These are phyloP conservation scores for Buceros bicornis DNA, from an alignment of 2,797 vertebrate genomes.

Conservation along the genomic window DNA sequence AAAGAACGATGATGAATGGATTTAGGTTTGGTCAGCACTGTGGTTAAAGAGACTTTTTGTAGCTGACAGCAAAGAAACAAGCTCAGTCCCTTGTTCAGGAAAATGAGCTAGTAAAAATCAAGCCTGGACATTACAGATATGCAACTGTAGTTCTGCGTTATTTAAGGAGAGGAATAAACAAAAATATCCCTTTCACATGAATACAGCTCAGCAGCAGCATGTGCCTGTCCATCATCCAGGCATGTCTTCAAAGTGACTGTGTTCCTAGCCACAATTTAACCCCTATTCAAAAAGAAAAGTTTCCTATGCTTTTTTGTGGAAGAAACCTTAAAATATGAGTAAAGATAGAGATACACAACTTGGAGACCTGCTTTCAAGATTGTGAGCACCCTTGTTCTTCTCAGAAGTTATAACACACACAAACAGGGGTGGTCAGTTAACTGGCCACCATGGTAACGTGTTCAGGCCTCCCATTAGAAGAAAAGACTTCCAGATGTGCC, in stretches of 20 bases:
- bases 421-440: background rate
- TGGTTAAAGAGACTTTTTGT: slow-evolving; percentile 33
- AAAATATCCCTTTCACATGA: background rate
- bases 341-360: background rate
- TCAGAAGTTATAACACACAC: background rate
- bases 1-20: slow-evolving; percentile 53
- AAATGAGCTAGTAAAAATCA: slow-evolving; percentile 19
- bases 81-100: background rate
- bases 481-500: background rate
- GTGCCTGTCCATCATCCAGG: background rate
- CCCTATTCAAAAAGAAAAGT: background rate
- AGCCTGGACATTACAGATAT: background rate
- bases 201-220: background rate
- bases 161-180: slow-evolving; percentile 26
- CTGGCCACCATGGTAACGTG: background rate
- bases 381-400: background rate
- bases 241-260: background rate
- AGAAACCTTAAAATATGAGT: background rate
- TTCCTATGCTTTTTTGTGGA: background rate
- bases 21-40: slow-evolving; percentile 56
- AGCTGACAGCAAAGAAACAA: slow-evolving; percentile 57
- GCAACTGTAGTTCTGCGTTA: background rate
- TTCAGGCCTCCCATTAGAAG: background rate
- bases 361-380: background rate
- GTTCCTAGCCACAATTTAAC: background rate